Conservation (phyloP, 2,888 invertebrate species). For the Lampropteryx suffumata region DNA sequence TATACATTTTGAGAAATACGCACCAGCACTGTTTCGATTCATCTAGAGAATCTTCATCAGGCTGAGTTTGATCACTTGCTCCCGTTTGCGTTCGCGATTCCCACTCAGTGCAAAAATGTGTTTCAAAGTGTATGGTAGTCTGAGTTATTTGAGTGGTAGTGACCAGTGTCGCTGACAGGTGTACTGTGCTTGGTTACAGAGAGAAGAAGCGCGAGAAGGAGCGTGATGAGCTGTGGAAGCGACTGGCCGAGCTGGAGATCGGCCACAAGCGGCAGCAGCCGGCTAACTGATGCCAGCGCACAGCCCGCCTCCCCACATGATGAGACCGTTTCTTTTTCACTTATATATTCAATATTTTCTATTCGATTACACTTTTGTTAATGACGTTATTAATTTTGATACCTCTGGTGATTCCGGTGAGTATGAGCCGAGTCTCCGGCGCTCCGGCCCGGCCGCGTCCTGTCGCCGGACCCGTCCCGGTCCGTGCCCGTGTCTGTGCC, state of each 20-base stretch:
- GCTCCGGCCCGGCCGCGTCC: constrained; percentile 40
- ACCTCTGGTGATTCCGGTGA: constrained; percentile 64
- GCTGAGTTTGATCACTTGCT: too few relatives aligned
- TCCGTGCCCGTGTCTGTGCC: too few relatives aligned
- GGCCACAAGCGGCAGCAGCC: constrained; percentile 80
- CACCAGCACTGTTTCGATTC: too few relatives aligned
- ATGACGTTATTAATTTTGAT: constrained; percentile 77
- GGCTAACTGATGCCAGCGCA: constrained; percentile 81
- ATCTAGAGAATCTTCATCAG: too few relatives aligned
- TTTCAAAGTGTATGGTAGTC: too few relatives aligned
- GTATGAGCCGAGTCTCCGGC: constrained; percentile 42
- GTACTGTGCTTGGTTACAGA: constrained; percentile 63
- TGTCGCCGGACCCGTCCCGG: too few relatives aligned
- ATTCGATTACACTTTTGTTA: constrained; percentile 80
- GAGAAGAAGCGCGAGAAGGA: constrained; percentile 97
- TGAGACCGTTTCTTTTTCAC: constrained; percentile 74
- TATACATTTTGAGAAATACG: too few relatives aligned
- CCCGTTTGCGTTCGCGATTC: too few relatives aligned
- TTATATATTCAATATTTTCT: constrained; percentile 79
- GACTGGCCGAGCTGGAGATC: constrained; percentile 94
- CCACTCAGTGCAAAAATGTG: too few relatives aligned
- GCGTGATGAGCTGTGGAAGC: constrained; percentile 99
- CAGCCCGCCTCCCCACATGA: constrained; percentile 55
- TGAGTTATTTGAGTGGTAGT: too few relatives aligned
- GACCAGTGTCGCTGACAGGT: background rate